A percentile compares a stretch with the other conserved stretches of the same genome.
These are phyloP conservation scores for Melanocharis versteri DNA, from an alignment of 2,113 vertebrate species.

Conservation along the genomic window DNA sequence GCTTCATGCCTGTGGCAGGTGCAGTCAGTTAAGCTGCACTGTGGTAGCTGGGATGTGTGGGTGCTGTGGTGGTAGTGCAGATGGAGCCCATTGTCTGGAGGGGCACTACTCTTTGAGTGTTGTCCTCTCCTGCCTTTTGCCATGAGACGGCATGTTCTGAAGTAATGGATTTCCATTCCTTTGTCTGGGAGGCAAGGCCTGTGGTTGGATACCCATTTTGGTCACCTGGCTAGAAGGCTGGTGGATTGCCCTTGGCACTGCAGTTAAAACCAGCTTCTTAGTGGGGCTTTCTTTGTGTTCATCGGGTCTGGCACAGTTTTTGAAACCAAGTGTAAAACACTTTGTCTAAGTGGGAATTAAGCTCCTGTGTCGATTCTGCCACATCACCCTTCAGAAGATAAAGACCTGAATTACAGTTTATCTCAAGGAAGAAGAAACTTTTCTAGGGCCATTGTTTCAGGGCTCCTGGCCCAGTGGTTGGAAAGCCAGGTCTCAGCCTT, in stretches of 20 bases:
- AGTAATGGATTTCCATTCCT: background rate
- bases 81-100: background rate
- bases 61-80: background rate
- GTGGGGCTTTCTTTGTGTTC: background rate
- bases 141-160: background rate
- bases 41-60: accelerated
- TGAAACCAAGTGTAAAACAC: background rate
- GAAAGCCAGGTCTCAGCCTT: background rate
- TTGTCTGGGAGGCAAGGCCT: background rate
- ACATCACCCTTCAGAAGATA: background rate
- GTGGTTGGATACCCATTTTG: background rate
- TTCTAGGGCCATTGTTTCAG: background rate
- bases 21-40: background rate
- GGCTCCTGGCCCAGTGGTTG: background rate
- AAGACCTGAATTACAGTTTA: background rate
- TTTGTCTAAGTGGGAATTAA: background rate
- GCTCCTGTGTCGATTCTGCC: background rate
- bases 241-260: background rate
- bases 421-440: background rate
- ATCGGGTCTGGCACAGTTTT: background rate
- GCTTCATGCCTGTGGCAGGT: background rate
- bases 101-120: background rate
- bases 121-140: background rate
- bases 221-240: background rate
- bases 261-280: background rate